Evolutionary conservation across 1,140 invertebrate genomes (phyloP).

Genomic region (Aradophagus sp.): DNA sequence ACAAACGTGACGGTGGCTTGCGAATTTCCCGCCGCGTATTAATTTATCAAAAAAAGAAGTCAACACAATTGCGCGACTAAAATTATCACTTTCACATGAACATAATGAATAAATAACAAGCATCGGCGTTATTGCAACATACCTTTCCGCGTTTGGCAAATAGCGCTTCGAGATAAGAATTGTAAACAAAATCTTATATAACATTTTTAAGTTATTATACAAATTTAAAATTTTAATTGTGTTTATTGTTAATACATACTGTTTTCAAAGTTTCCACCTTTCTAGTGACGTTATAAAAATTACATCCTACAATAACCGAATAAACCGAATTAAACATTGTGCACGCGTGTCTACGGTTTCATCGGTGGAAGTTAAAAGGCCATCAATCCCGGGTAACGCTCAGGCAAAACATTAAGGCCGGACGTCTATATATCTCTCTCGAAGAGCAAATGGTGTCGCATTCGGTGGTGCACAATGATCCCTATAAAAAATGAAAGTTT

Average conservation of each 20-base stretch:
- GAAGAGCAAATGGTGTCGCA: constrained; percentile 21
- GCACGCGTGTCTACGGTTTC: constrained; percentile 7
- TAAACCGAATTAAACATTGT: constrained; percentile 12
- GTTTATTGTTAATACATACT: too few species aligned
- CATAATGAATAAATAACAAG: constrained; percentile 18
- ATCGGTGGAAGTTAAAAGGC: constrained; percentile 12
- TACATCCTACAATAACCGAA: too few species aligned
- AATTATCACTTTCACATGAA: constrained; percentile 16
- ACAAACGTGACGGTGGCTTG: neutral
- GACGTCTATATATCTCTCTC: constrained; percentile 31
- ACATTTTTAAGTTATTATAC: too few species aligned
- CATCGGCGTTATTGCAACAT: neutral
- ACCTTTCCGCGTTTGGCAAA: constrained; percentile 3
- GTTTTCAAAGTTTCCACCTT: too few species aligned
- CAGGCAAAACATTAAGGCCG: constrained; percentile 23
- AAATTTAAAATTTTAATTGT: too few species aligned
- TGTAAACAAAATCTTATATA: constrained; percentile 15
- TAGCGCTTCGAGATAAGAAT: constrained; percentile 2
- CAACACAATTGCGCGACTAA: constrained; percentile 4
- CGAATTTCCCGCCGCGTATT: constrained; percentile 14
- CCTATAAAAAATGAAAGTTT: constrained; percentile 49
- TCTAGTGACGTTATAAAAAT: too few species aligned
- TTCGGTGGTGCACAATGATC: constrained; percentile 22
- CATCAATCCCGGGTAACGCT: constrained; percentile 19
- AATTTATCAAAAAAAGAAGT: constrained; percentile 28